Percentiles rank a stretch among this genome's conserved stretches.
Evolutionary conservation across 1,140 invertebrate species (phyloP).

Genomic region (Macrotrachela quadricornifera): DNA sequence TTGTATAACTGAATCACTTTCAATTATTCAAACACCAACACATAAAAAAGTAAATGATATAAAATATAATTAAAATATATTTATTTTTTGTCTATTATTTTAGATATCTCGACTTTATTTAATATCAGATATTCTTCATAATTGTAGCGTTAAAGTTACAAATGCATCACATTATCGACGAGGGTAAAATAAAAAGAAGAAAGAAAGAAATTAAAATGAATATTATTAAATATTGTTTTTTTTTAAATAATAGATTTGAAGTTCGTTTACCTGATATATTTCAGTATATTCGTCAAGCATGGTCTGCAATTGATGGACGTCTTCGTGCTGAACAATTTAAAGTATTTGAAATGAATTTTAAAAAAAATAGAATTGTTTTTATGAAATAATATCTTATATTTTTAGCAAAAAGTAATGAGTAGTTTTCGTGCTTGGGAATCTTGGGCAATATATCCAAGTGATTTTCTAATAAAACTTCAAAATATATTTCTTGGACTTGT

Average conservation of each 20-base stretch:
- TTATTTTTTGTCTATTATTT: constrained; percentile 14
- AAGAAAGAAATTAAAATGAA: constrained; percentile 1
- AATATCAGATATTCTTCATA: constrained; percentile 86
- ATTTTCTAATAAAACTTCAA: constrained; percentile 68
- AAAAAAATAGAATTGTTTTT: too few species aligned
- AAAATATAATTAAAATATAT: neutral
- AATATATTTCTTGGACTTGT: constrained; percentile 63
- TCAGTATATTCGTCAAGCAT: constrained; percentile 51
- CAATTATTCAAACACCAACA: constrained; percentile 52
- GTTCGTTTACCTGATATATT: constrained; percentile 63
- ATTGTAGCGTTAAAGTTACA: constrained; percentile 78
- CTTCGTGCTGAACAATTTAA: constrained; percentile 88
- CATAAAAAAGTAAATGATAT: constrained; percentile 47
- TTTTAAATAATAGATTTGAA: constrained; percentile 52
- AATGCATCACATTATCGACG: constrained; percentile 89
- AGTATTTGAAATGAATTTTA: constrained; percentile 7
- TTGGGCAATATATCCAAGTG: constrained; percentile 81
- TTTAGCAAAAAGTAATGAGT: constrained; percentile 59
- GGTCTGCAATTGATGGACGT: constrained; percentile 56
- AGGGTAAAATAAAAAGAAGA: constrained; percentile 39
- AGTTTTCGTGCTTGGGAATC: constrained; percentile 93
- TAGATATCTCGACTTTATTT: constrained; percentile 74
- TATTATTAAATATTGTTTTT: neutral
- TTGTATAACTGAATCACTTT: constrained; percentile 61
- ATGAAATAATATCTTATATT: constrained; percentile 6